Base-by-base conservation (phyloP, 2,888 invertebrate species). In the Slavum lentiscoides region DNA sequence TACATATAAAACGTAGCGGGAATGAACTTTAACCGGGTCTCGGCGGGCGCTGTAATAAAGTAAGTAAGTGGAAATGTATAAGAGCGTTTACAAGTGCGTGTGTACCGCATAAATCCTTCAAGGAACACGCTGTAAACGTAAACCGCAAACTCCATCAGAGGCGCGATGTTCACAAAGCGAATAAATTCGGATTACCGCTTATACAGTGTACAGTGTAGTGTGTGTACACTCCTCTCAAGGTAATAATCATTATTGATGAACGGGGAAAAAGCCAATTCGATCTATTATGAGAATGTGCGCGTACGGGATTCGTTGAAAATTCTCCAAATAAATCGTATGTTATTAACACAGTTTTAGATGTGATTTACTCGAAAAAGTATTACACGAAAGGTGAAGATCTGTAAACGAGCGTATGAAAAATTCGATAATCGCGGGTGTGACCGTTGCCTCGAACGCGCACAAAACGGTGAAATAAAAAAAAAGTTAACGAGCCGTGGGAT, bases 111-210 rank as follows among this genome's bases (percentile, higher is more conserved):
- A 74, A 74, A 74, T 74, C 74, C 74, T 66, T 58, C 21, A 19
- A 55, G 66, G 21, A 74, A 74, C 74, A 58, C 58, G 4, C 30
- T 30, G 30, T 30, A 19, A 23, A 39, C 74, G 66, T 19, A 75
- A 66, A 67, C 74, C 66, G 30, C 66, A 75, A 66, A 66, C 74
- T 75, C 66, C 58, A 19, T 66, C 74, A 53, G 74, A 39, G 30
- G 7, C 43, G 43, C 23, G 37, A 17, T n/a, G 19, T 66, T 55
- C 66, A 37, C 39, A 7, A 61, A 53, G 21, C 39, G 66, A 21
- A 58, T 67, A 58, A 75, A 58, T 75, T 39, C 58, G 67, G 67
- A 58, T 58, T 37, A 11, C 30, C 30, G 30, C 30, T 30, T 49
- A 49, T 49, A 49, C 13, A 49, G 49, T 15, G 13, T 3, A 11